Base-by-base conservation (phyloP, 2,113 vertebrate species). In the Baryphthengus martii region DNA sequence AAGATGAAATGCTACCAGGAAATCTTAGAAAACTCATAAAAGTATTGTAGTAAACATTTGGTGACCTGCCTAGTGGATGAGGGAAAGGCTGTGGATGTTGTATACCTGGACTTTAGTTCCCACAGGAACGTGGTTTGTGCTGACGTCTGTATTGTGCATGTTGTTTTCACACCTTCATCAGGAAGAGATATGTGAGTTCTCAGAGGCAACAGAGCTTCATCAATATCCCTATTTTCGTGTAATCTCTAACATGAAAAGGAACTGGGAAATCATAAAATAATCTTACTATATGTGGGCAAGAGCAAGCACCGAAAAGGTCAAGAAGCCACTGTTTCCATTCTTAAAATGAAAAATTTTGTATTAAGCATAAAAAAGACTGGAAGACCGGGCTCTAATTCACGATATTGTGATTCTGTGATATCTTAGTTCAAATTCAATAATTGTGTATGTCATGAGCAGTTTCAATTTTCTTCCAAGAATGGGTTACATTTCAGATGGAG, bases 1-100 rank as follows among this genome's bases (percentile, higher is more conserved):
- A 75, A 89, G 56, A 85, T 80, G 33, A 93, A 93, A 89, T 80
- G 72, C 31, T 86, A 92, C 58, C 39, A 81, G 68, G 65, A 95
- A 95, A 95, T 13, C 74, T 79, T 77, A 75, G 53, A 78, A 67
- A 84, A 95, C 24, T 93, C n/a, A 72, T 91, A 85, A 82, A 93
- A 61, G 7, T 61, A 89, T 52, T 42, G 29, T 19, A 59, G 96
- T 80, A 74, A 95, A 17, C 20, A 88, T 52, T n/a, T n/a, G n/a
- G n/a, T n/a, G n/a, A n/a, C n/a, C n/a, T n/a, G n/a, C n/a, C n/a
- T n/a, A n/a, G n/a, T n/a, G n/a, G n/a, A n/a, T n/a, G n/a, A n/a
- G n/a, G n/a, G n/a, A n/a, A n/a, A n/a, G n/a, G n/a, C n/a, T n/a
- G n/a, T n/a, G n/a, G n/a, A n/a, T n/a, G n/a, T n/a, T n/a, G n/a